Evolutionary conservation across 2,888 invertebrate species (phyloP), one percentile per base, ranked within the genome.

Genomic region (Phengaris arion): DNA sequence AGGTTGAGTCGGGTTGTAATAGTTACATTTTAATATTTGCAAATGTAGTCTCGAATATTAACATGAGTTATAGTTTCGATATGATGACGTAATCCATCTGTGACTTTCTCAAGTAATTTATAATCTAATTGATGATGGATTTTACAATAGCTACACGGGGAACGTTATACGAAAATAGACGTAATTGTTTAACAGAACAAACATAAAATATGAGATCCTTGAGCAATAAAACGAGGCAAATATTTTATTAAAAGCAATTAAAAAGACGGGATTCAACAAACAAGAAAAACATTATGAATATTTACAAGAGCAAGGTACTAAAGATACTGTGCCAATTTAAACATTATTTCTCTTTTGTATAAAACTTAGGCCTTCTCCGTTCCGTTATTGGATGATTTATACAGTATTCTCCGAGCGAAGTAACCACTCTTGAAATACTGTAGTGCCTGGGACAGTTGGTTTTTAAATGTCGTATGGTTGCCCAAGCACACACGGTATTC

Each of bases 211-310:
- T 64, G 35, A 64, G 64, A 64, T 45, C 35, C 35, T 52, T 52
- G 45, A 64, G 64, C 64, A 64, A 64, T 64, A 64, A 64, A 64
- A 64, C 64, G 12, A 45, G 10, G 64, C 64, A 64, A 64, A 64
- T 64, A 64, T 45, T 64, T 64, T 64, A 64, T 64, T 64, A 64
- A 64, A 59, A 64, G 64, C 64, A 64, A 64, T 64, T 64, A 64
- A 64, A 57, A 45, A 64, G 35, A 64, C 64, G 64, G 64, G 35
- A 64, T 64, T 64, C 35, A 64, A 15, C 64, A 64, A 59, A 64
- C 64, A 64, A 64, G 35, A 35, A 64, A 64, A 64, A 64, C 35
- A 35, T 59, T 59, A 10, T 22, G 59, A 64, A 64, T 13, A 64
- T 64, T 64, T 12, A 64, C 22, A 35, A 45, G 35, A 12, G 13